phyloP scores from a whole-genome alignment of 2,888 invertebrate genomes.

The Pimpla rufipes region DNA sequence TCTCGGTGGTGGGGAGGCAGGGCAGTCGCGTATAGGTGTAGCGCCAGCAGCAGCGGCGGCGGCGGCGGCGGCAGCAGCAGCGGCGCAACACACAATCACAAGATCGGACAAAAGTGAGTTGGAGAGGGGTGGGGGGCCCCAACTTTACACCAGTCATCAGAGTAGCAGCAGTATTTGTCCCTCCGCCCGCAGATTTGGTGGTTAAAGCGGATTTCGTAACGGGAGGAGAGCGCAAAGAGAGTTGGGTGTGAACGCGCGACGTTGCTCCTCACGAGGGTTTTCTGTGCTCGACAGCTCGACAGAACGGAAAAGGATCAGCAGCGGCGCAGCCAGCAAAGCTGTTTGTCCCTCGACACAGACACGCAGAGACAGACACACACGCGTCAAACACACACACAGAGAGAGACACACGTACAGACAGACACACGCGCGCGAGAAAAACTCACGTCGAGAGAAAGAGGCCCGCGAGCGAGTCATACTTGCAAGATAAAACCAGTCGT shows the following conservation, averaged over 20 bases:
- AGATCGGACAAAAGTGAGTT: slow-evolving; percentile 37
- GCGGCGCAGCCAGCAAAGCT: slow-evolving; percentile 9
- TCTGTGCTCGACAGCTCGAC: neutral
- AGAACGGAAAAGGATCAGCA: slow-evolving; percentile 14
- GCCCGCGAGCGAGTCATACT: slow-evolving; percentile 46
- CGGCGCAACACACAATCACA: slow-evolving; percentile 18
- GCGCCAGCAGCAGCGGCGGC: neutral
- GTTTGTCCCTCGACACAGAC: slow-evolving; percentile 9
- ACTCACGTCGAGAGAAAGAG: slow-evolving; percentile 47
- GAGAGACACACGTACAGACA: neutral
- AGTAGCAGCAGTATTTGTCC: slow-evolving; percentile 77
- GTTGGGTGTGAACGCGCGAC: slow-evolving; percentile 71
- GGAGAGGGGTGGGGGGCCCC: slow-evolving; percentile 70
- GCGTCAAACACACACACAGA: neutral
- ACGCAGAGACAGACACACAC: slow-evolving; percentile 34
- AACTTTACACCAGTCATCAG: slow-evolving; percentile 82
- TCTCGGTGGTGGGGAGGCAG: neutral
- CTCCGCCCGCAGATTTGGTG: slow-evolving; percentile 76
- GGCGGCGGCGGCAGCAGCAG: neutral
- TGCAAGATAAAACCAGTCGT: slow-evolving; percentile 46
- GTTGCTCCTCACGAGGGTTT: slow-evolving; percentile 58
- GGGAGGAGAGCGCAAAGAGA: slow-evolving; percentile 67
- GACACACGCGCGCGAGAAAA: too few species aligned
- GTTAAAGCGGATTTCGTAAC: slow-evolving; percentile 71
- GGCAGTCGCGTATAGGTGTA: slow-evolving; percentile 14